Evolutionary conservation across 2,113 vertebrate species (phyloP).

Genomic region (Pygoscelis adeliae): DNA sequence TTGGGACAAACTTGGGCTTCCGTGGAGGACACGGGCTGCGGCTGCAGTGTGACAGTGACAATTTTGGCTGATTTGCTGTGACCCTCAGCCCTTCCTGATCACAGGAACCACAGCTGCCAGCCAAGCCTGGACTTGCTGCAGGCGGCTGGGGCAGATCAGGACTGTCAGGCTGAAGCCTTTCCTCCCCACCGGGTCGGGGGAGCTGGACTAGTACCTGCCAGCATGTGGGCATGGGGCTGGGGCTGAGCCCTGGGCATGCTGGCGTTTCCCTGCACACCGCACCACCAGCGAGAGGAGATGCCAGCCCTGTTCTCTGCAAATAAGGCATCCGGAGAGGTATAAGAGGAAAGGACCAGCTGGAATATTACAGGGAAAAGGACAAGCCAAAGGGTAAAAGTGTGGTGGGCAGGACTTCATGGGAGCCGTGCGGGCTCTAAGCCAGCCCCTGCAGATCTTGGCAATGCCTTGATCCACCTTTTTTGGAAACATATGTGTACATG

Average conservation of each 20-base stretch:
- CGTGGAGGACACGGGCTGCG: rapidly evolving
- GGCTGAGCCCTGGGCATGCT: neutral
- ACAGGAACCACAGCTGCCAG: neutral
- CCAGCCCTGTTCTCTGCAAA: neutral
- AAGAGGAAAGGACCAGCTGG: neutral
- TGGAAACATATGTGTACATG: neutral
- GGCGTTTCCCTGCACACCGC: neutral
- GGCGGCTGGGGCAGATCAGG: neutral
- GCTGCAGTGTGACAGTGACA: rapidly evolving
- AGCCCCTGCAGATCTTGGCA: neutral
- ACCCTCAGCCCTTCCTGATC: neutral
- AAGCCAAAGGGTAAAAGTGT: neutral
- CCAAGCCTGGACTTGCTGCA: neutral
- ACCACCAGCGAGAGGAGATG: neutral
- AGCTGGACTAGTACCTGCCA: neutral
- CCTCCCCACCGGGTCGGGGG: rapidly evolving
- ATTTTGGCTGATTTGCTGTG: neutral
- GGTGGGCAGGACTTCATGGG: neutral
- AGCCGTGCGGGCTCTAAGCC: neutral
- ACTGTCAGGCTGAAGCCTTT: neutral
- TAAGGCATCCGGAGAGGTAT: neutral
- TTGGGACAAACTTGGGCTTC: neutral
- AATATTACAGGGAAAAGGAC: neutral
- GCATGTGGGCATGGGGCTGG: rapidly evolving
- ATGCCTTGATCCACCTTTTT: neutral